phyloP scores from a whole-genome alignment of 2,113 vertebrate species.

The Passer montanus region DNA sequence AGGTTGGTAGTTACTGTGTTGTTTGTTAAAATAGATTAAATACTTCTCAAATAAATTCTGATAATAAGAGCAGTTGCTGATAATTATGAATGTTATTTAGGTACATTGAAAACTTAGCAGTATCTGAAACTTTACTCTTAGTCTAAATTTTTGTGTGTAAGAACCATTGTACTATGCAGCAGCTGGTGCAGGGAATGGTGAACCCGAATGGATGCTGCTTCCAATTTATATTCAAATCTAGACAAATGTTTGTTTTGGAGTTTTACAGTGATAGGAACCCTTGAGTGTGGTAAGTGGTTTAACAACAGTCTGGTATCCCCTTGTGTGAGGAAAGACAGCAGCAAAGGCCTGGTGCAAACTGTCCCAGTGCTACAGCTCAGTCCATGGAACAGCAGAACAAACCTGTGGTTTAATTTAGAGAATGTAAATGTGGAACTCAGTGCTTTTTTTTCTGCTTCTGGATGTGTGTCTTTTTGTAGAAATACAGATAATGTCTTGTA shows the following conservation, averaged over 20 bases:
- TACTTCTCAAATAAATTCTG: neutral
- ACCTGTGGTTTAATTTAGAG: neutral
- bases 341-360: neutral
- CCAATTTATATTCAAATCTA: neutral
- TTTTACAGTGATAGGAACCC: accelerated
- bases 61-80: neutral
- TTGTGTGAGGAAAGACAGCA: neutral
- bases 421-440: neutral
- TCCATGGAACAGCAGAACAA: neutral
- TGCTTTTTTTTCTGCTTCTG: neutral
- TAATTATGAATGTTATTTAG: neutral
- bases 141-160: accelerated
- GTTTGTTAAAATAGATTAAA: neutral
- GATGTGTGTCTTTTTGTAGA: neutral
- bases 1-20: neutral
- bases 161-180: neutral
- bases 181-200: neutral
- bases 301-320: neutral
- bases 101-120: neutral
- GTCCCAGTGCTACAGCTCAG: neutral
- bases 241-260: neutral
- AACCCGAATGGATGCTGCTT: neutral
- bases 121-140: neutral
- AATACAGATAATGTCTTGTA: neutral
- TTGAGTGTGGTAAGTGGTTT: neutral